Base-by-base conservation (phyloP, 2,797 vertebrate genomes). In the Rhynchotus rufescens region DNA sequence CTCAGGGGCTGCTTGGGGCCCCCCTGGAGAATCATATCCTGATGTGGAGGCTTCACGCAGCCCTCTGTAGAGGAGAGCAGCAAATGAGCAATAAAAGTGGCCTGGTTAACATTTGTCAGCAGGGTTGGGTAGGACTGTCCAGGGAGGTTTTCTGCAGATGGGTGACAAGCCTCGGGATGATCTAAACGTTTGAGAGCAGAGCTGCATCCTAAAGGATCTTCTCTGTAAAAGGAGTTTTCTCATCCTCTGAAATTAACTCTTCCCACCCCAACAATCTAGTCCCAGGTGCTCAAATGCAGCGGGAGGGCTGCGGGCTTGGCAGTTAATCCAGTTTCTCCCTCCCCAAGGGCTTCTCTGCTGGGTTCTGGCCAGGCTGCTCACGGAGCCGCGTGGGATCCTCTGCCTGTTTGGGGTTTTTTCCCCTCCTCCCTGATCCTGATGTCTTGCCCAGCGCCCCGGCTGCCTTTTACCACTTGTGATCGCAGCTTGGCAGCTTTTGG, bases 301-400 rank as follows among this genome's bases (percentile, higher is more conserved):
- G 0, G 42, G 66, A 61, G 61, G 30, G 1, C 49, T 7, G 19
- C 77, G 21, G 65, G n/a, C 11, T 4, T 0, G 7, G 9, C 86
- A 51, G 81, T 78, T 78, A 89, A 90, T 9, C 38, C 69, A 16
- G 14, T 32, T 28, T 32, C 30, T 52, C 59, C 30, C 20, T 61
- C 57, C 47, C 83, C 0, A 1, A 28, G 3, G 74, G n/a, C 54
- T 81, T 59, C 81, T 73, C 59, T 84, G 86, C 62, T 78, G 84
- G 54, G 77, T 38, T 45, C 65, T 9, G 80, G 91, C 89, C 92
- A 87, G 90, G 6, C 90, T 28, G 80, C 26, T 22, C 3, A 12
- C 26, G 84, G 16, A 51, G 82, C 95, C 92, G 22, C 67, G 38
- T 87, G 94, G 92, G 95, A 94, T 88, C 89, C 82, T 95, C 81